These are phyloP conservation scores for Drosophila flavopinicola DNA, from an alignment of 2,888 invertebrate species.

Conservation along the genomic window DNA sequence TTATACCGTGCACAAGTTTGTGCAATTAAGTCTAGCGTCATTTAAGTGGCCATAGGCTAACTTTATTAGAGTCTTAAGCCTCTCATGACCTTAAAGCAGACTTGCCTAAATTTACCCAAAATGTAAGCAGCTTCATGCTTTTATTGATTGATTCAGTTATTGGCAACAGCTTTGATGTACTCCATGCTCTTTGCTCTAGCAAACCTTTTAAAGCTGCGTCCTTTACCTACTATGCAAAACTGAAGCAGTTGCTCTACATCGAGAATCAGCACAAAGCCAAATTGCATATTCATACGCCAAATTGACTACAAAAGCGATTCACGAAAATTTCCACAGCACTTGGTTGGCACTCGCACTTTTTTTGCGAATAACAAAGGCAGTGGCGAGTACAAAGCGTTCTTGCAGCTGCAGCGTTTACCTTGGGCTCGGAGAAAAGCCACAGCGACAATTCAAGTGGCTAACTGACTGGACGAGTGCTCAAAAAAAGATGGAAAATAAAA, in stretches of 20 bases:
- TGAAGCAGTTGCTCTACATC: slow-evolving; percentile 12
- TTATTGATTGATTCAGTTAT: slow-evolving; percentile 31
- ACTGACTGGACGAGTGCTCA: slow-evolving; percentile 15
- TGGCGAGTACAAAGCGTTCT: slow-evolving; percentile 11
- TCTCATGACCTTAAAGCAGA: not conserved
- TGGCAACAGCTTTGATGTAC: slow-evolving; percentile 26
- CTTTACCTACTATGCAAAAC: slow-evolving; percentile 27
- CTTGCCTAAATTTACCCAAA: not conserved
- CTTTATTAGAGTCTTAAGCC: not conserved
- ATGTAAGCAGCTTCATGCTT: not conserved
- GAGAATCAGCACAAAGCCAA: slow-evolving; percentile 16
- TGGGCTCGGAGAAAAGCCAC: slow-evolving; percentile 23
- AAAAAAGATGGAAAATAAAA: not conserved
- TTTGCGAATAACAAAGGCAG: slow-evolving; percentile 28
- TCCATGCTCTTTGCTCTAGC: not conserved
- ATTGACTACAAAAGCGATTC: slow-evolving; percentile 46
- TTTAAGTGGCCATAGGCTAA: slow-evolving; percentile 9
- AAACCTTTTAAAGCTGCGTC: slow-evolving; percentile 1
- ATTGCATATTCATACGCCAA: slow-evolving; percentile 66
- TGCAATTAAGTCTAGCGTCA: slow-evolving; percentile 31
- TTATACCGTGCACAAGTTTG: slow-evolving; percentile 10
- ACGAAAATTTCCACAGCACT: slow-evolving; percentile 28
- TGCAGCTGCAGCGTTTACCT: slow-evolving; percentile 35
- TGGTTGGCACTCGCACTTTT: slow-evolving; percentile 20
- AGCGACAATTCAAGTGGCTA: slow-evolving; percentile 34